phyloP scores from a whole-genome alignment of 2,888 invertebrate species.

The Acleris emargana region DNA sequence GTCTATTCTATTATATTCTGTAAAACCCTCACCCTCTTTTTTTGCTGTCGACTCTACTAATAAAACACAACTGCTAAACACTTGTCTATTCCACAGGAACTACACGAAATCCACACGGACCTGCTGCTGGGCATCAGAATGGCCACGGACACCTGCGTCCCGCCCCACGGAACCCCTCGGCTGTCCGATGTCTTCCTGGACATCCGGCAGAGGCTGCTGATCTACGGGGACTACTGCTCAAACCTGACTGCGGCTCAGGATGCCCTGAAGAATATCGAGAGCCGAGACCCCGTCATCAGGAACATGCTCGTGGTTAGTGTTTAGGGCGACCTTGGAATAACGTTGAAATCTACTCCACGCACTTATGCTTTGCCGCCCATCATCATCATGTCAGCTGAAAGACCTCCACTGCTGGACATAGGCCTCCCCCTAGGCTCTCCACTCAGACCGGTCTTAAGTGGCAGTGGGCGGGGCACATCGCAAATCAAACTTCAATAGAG shows the following conservation, averaged over 20 bases:
- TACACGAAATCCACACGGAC: slow-evolving; percentile 93
- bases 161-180: slow-evolving; percentile 72
- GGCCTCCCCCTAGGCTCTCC: too few species aligned
- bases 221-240: slow-evolving; percentile 98
- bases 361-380: too few species aligned
- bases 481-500: too few species aligned
- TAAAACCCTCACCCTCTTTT: too few species aligned
- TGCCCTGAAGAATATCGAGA: slow-evolving; percentile 89
- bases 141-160: slow-evolving; percentile 86
- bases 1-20: too few species aligned
- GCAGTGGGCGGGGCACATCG: too few species aligned
- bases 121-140: slow-evolving; percentile 92
- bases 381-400: too few species aligned
- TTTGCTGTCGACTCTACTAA: too few species aligned
- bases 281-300: slow-evolving; percentile 85
- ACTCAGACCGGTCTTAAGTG: too few species aligned
- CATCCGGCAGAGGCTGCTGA: slow-evolving; percentile 94
- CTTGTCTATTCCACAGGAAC: slow-evolving; percentile 81
- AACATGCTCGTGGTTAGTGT: slow-evolving; percentile 87
- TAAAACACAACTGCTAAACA: not conserved
- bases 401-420: too few species aligned
- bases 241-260: slow-evolving; percentile 95
- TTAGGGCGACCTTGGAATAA: too few species aligned
- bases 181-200: slow-evolving; percentile 94
- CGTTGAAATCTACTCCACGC: too few species aligned